Percentiles rank a stretch among this genome's conserved stretches.
Conservation (phyloP, 2,113 vertebrate genomes). For the Dipodomys ordii region DNA sequence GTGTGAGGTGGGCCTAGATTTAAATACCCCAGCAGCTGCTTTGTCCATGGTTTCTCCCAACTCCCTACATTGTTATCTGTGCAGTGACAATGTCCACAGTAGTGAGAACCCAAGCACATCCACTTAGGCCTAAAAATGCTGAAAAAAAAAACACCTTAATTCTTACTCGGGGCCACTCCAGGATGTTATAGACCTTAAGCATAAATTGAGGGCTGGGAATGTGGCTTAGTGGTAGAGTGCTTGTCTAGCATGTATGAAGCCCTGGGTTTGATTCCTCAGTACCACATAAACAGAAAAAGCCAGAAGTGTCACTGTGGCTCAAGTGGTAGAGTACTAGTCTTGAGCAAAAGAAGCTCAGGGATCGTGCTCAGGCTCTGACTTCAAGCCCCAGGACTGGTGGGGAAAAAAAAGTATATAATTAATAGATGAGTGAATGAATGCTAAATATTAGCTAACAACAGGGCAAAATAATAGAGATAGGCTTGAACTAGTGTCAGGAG, state of each 20-base stretch:
- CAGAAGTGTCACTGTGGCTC: too few species aligned
- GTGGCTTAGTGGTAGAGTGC: too few species aligned
- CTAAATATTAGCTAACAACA: background rate
- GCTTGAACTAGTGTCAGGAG: background rate
- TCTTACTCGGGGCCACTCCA: background rate
- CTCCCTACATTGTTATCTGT: background rate
- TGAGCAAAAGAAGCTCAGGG: too few species aligned
- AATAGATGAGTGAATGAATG: conserved; percentile 44
- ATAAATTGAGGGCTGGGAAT: too few species aligned
- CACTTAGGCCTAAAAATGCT: background rate
- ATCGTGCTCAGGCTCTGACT: too few species aligned
- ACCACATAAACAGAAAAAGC: too few species aligned
- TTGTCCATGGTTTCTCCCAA: background rate
- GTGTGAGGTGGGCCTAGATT: background rate
- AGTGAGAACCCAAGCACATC: background rate
- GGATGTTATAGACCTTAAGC: background rate
- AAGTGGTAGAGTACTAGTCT: too few species aligned
- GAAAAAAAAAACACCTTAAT: background rate
- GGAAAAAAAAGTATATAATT: background rate
- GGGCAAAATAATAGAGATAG: background rate
- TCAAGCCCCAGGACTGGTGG: too few species aligned
- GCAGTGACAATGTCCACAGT: background rate
- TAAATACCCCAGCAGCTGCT: background rate
- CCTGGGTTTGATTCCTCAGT: too few species aligned
- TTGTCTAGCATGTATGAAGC: too few species aligned